Evolutionary conservation across 2,888 invertebrate species (phyloP), one percentile per base, ranked within the genome.

Genomic region (Microctonus hyperodae): DNA sequence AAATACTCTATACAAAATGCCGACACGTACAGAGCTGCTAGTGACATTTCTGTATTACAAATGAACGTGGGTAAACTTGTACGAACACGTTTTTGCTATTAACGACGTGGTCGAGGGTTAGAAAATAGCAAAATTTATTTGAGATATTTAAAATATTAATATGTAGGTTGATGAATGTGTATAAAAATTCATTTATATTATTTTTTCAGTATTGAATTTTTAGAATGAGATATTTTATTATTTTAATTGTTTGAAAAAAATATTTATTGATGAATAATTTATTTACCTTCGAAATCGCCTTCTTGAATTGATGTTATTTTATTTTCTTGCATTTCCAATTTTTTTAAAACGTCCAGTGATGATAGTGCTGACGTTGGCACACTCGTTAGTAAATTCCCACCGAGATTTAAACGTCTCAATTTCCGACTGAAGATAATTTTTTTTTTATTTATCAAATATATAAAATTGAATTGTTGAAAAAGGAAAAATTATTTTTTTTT

Each of bases 301-400:
- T 94, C 94, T 53, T 88, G 86, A 72, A 96, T 94, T 33, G 88
- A 85, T 50, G 89, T 86, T 69, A 96, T 93, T 72, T 90, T 88
- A 81, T 96, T 96, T 80, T 95, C 94, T 79, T 95, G 95, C 86
- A 96, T 90, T 85, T 95, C 95, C 58, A 96, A 87, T 79, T 93
- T 95, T 83, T 92, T 93, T 73, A 96, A 85, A 75, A 90, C 93
- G 78, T 92, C 91, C 73, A 95, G 86, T 68, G 91, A 88, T 0
- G 91, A 90, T n/a, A 96, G 88, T 0, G 95, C 90, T 78, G 90
- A 90, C 76, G 93, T 93, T 13, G 95, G 95, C 57, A 95, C 89
- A 11, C 88, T 86, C 37, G 89, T 88, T 78, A 96, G 85, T 70
- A 91, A 91, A 82, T 96, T 95, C 65, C 92, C 94, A 33, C 95